Percentiles rank a stretch among this genome's conserved stretches.
Conservation (phyloP, 2,113 vertebrate genomes). For the Rhabdornis inornatus region DNA sequence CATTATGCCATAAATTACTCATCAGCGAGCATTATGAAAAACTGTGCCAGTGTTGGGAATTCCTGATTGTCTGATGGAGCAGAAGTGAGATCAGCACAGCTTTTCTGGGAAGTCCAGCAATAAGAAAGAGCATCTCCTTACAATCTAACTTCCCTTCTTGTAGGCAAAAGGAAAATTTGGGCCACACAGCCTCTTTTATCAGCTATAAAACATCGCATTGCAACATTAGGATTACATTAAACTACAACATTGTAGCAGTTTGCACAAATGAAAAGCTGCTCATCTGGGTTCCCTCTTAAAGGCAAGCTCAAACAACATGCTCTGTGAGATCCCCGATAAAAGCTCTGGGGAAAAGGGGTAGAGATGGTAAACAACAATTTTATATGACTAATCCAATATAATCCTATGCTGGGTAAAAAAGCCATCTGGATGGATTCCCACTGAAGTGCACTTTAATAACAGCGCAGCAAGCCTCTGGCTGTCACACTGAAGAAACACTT, state of each 20-base stretch:
- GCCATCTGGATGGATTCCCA: slow-evolving; percentile 19
- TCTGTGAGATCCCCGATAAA: not conserved
- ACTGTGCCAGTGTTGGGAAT: not conserved
- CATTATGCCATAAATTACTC: not conserved
- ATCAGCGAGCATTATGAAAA: not conserved
- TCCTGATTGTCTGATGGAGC: not conserved
- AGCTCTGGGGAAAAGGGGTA: not conserved
- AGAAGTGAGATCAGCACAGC: not conserved
- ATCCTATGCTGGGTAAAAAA: slow-evolving; percentile 32
- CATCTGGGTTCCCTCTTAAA: not conserved
- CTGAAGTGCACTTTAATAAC: slow-evolving; percentile 14
- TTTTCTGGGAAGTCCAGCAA: not conserved
- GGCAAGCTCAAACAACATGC: not conserved
- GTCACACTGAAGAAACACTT: not conserved
- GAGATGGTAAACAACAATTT: slow-evolving; percentile 46
- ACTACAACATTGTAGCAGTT: not conserved
- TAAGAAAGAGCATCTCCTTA: not conserved
- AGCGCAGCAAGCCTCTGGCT: not conserved
- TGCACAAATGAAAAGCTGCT: not conserved
- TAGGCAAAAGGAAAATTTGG: not conserved
- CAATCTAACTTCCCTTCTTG: not conserved
- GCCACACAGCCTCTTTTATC: not conserved
- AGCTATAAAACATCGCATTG: not conserved
- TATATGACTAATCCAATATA: slow-evolving; percentile 48
- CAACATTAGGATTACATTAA: not conserved